These are phyloP conservation scores for Urocolius indicus DNA, from an alignment of 2,113 vertebrate genomes.

Conservation along the genomic window DNA sequence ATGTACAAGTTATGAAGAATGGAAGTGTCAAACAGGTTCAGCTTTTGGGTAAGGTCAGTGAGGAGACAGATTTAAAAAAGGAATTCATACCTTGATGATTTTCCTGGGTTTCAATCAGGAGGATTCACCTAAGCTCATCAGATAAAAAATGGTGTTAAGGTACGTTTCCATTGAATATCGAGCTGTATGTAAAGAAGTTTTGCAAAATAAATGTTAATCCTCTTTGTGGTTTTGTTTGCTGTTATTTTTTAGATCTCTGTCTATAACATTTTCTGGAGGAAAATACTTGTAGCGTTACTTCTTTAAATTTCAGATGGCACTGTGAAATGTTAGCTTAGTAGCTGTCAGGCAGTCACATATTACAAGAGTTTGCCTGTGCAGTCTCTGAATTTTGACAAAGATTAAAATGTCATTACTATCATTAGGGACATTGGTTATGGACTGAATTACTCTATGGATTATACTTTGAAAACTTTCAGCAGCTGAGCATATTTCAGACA, in stretches of 20 bases:
- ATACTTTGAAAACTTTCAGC: conserved; percentile 56
- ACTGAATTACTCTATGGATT: conserved; percentile 62
- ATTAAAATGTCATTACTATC: conserved; percentile 45
- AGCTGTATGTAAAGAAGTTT: not conserved
- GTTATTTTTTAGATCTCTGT: not conserved
- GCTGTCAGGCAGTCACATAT: conserved; percentile 8
- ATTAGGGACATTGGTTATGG: not conserved
- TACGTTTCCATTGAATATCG: not conserved
- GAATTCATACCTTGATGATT: conserved; percentile 29
- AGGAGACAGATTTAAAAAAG: conserved; percentile 6
- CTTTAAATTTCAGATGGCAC: not conserved
- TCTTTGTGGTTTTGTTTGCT: not conserved
- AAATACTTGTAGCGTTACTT: not conserved
- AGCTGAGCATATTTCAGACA: conserved; percentile 54
- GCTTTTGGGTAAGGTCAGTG: not conserved
- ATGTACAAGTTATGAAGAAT: not conserved
- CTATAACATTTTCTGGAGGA: not conserved
- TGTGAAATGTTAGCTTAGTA: conserved; percentile 16
- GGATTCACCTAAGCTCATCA: not conserved
- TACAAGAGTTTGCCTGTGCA: not conserved
- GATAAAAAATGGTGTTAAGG: not conserved
- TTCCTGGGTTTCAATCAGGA: not conserved
- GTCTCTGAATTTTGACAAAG: conserved; percentile 17
- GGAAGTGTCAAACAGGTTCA: conserved; percentile 5
- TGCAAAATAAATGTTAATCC: not conserved